phyloP scores from a whole-genome alignment of 2,888 invertebrate genomes.

The Philereme transversata region DNA sequence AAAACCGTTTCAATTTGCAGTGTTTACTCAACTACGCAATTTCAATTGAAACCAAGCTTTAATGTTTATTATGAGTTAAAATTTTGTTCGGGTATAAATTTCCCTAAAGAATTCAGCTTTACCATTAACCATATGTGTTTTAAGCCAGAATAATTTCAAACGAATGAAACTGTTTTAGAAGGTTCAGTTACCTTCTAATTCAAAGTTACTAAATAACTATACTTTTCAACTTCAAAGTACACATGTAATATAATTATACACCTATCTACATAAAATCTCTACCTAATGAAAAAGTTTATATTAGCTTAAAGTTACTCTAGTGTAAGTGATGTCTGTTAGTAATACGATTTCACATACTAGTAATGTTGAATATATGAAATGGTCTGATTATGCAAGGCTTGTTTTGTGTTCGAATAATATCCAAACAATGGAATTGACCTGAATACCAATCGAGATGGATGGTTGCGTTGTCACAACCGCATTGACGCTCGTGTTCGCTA shows the following conservation, averaged over 20 bases:
- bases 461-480: slow-evolving; percentile 28
- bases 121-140: slow-evolving; percentile 10
- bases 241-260: slow-evolving; percentile 9
- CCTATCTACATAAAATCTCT: slow-evolving; percentile 6
- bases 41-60: slow-evolving; percentile 24
- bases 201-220: slow-evolving; percentile 18
- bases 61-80: slow-evolving; percentile 24
- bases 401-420: slow-evolving; percentile 21
- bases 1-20: slow-evolving; percentile 29
- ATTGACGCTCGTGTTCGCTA: slow-evolving; percentile 27
- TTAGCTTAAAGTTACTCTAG: slow-evolving; percentile 5
- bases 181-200: slow-evolving; percentile 18
- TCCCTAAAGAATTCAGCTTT: slow-evolving; percentile 20
- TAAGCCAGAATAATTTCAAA: slow-evolving; percentile 21
- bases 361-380: slow-evolving; percentile 2
- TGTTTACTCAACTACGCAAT: slow-evolving; percentile 27
- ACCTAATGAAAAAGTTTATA: slow-evolving; percentile 5
- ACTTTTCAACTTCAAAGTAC: slow-evolving; percentile 14
- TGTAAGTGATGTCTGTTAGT: slow-evolving; percentile 1
- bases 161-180: slow-evolving; percentile 19
- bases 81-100: slow-evolving; percentile 24
- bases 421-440: slow-evolving; percentile 32
- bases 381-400: slow-evolving; percentile 15
- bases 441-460: slow-evolving; percentile 34
- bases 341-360: not conserved